Base-by-base conservation (phyloP, 2,888 invertebrate genomes). In the Agrilus mali region DNA sequence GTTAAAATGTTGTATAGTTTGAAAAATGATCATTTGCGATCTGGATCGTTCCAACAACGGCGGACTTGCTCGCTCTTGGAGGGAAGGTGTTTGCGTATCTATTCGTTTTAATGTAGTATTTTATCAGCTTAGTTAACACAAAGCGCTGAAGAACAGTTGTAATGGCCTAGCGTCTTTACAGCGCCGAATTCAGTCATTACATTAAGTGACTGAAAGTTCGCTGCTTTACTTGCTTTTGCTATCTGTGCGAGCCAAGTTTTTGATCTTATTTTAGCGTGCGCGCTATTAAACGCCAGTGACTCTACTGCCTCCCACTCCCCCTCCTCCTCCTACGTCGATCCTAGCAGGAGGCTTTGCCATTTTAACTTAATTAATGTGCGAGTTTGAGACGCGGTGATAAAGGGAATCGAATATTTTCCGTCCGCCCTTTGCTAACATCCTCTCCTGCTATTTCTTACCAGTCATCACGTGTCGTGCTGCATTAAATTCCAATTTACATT, bases 381-480 rank as follows among this genome's bases (percentile, higher is more conserved):
- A 38, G 33, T 14, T 42, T 36, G 7, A 33, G 37, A 40, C 40
- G 17, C 27, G 22, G 39, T 38, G 39, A 36, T 39, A 40, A 42
- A 41, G 36, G 32, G 31, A 36, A 42, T 35, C 34, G 15, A 17
- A 20, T 31, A 45, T 39, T 45, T 6, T 8, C 40, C 37, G 36
- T 46, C 43, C 45, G 46, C 44, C 44, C 44, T 44, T 47, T 47
- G 40, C 45, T 20, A 42, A 45, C 47, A 47, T 39, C 43, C 43
- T 47, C 47, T 42, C 8, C 10, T 4, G 8, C 27, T 20, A 4
- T 4, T 5, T 20, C 10, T 2, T 10, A 8, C 2, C 3, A 27
- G 27, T 27, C 27, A 27, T 27, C 27, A 27, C 27, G 27, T 27
- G 27, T 27, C 27, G 27, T 4, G 27, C 27, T 27, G 27, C 27